Base-by-base conservation (phyloP, 2,888 invertebrate species). In the Tribolium freemani region DNA sequence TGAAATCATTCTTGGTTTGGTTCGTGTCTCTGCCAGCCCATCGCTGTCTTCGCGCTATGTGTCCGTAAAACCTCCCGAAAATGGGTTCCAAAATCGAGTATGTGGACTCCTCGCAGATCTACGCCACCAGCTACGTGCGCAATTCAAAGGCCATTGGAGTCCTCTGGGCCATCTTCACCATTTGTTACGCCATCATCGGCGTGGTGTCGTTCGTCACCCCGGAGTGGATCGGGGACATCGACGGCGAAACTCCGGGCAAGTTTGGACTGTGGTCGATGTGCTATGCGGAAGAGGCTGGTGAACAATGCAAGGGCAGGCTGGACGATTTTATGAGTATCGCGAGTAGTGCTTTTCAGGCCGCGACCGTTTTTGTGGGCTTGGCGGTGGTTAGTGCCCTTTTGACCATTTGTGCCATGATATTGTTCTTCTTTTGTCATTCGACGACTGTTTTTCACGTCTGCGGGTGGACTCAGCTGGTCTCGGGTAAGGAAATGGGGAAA, bases 111-210 rank as follows among this genome's bases (percentile, higher is more conserved):
- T 93, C 94, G 79, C 96, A 96, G 88, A 91, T 96, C 86, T 95
- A 96, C 88, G 95, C 95, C 76, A 94, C 96, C 73, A 95, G 94
- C 88, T 96, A 96, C 86, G 94, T 95, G 78, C 91, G 96, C 80
- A 96, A 96, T 89, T 95, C 95, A 78, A 96, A 95, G 88, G 98
- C 98, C 58, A 96, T 99, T 76, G 97, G 97, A 61, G 97, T 98
- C 73, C 90, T 98, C 79, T 99, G 99, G 99, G 98, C 95, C 75
- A 95, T 99, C 84, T 98, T 99, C 88, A 96, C 97, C 78, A 95
- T 98, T 84, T 98, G 98, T 88, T 98, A 96, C 87, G 96, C 96
- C 76, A 97, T 99, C 83, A 96, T 99, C 83, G 94, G 94, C 82
- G 93, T 96, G 79, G 96, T 99, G 31, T 95, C 97, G 3, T 97